These are phyloP conservation scores for Hyles vespertilio DNA, from an alignment of 1,140 invertebrate genomes.

Conservation along the genomic window DNA sequence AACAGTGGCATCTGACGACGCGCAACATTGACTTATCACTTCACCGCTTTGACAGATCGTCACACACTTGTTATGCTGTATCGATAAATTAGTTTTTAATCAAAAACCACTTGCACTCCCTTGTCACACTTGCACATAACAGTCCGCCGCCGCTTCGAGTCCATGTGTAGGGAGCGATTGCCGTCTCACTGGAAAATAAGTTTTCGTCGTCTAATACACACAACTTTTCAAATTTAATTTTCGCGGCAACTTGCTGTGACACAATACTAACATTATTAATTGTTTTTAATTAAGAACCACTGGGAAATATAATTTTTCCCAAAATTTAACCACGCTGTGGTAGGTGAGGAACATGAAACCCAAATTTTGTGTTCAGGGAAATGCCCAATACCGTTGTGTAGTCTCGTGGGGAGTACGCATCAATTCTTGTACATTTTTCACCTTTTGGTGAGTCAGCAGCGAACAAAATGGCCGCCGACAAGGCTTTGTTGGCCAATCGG, in stretches of 20 bases:
- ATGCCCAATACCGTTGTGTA: conserved; percentile 75
- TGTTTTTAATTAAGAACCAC: conserved; percentile 20
- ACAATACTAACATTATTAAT: conserved; percentile 9
- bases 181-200: conserved; percentile 35
- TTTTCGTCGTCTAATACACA: conserved; percentile 37
- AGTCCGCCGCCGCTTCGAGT: neutral
- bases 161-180: conserved; percentile 13
- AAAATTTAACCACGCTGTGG: conserved; percentile 39
- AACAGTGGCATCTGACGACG: conserved; percentile 40
- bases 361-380: conserved; percentile 76
- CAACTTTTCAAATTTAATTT: conserved; percentile 37
- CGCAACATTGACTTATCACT: conserved; percentile 49
- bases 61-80: conserved; percentile 15
- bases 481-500: conserved; percentile 71
- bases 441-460: conserved; percentile 75
- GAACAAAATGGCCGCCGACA: conserved; percentile 74
- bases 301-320: conserved; percentile 30
- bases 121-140: neutral
- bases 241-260: conserved; percentile 25
- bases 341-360: conserved; percentile 66
- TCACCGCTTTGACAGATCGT: conserved; percentile 55
- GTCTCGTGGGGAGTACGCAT: conserved; percentile 71
- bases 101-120: conserved; percentile 8
- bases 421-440: conserved; percentile 74
- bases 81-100: conserved; percentile 2